phyloP scores from a whole-genome alignment of 2,888 invertebrate genomes.

The Silvanus unidentatus region DNA sequence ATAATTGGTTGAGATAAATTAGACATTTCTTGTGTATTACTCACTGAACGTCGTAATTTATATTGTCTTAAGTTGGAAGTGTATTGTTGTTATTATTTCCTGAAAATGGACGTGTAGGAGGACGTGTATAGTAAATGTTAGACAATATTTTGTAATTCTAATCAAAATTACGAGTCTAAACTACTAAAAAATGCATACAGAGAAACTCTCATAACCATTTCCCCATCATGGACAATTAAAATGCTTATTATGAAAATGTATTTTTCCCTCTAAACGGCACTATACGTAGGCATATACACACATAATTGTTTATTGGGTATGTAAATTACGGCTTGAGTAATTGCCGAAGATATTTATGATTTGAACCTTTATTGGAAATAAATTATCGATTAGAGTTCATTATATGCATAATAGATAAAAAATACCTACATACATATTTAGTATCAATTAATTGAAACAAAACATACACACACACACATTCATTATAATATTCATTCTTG shows the following conservation, averaged over 20 bases:
- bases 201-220: conserved; percentile 22
- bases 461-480: too few species aligned
- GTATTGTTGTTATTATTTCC: conserved; percentile 44
- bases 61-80: conserved; percentile 43
- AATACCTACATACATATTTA: not conserved
- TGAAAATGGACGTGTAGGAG: conserved; percentile 42
- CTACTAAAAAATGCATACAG: conserved; percentile 37
- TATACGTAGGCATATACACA: too few species aligned
- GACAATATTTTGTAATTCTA: conserved; percentile 45
- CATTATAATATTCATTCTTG: too few species aligned
- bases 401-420: conserved; percentile 1
- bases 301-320: conserved; percentile 31
- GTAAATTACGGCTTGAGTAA: conserved; percentile 28
- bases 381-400: conserved; percentile 10
- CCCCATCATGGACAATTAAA: too few species aligned
- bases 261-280: too few species aligned
- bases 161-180: conserved; percentile 43
- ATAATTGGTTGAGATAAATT: conserved; percentile 44
- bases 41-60: conserved; percentile 39
- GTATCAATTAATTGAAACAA: conserved; percentile 1
- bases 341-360: conserved; percentile 16
- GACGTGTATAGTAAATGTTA: conserved; percentile 40
- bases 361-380: conserved; percentile 8
- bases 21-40: conserved; percentile 41
- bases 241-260: too few species aligned